Evolutionary conservation across 1,140 invertebrate species (phyloP).

Genomic region (Hydropsyche tenuis): DNA sequence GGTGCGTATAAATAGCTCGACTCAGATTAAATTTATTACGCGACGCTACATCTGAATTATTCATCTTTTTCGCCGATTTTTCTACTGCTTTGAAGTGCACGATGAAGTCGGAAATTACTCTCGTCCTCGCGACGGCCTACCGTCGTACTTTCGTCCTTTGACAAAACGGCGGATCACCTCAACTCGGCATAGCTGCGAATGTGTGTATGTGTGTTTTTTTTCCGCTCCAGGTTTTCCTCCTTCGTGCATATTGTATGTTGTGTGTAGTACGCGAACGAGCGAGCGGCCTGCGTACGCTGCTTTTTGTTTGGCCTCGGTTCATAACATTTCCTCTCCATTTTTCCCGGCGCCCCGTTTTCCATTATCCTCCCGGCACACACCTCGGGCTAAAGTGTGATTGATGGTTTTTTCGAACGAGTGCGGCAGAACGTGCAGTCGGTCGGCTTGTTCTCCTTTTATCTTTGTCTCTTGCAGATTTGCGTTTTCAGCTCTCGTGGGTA

Average conservation of each 20-base stretch:
- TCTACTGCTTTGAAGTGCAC: not conserved
- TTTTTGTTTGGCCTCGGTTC: conserved; percentile 38
- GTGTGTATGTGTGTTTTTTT: not conserved
- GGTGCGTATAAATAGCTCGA: not conserved
- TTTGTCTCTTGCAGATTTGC: conserved; percentile 43
- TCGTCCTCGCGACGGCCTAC: not conserved
- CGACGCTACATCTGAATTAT: conserved; percentile 3
- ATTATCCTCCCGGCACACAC: conserved; percentile 34
- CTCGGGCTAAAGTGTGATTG: conserved; percentile 47
- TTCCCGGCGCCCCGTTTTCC: conserved; percentile 38
- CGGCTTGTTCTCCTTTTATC: conserved; percentile 22
- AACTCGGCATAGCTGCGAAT: not conserved
- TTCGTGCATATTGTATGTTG: not conserved
- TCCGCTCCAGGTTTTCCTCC: not conserved
- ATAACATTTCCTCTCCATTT: conserved; percentile 45
- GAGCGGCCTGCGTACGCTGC: conserved; percentile 26
- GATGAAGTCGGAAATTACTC: conserved; percentile 14
- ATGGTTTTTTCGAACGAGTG: conserved; percentile 42
- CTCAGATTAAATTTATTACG: conserved; percentile 17
- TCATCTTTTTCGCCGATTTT: not conserved
- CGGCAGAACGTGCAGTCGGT: not conserved
- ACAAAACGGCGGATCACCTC: conserved; percentile 43
- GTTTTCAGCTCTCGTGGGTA: conserved; percentile 7
- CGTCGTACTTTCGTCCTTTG: conserved; percentile 16
- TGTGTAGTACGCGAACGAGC: conserved; percentile 13